Evolutionary conservation across 2,797 vertebrate species (phyloP).

Genomic region (Myoxocephalus aenaeus): DNA sequence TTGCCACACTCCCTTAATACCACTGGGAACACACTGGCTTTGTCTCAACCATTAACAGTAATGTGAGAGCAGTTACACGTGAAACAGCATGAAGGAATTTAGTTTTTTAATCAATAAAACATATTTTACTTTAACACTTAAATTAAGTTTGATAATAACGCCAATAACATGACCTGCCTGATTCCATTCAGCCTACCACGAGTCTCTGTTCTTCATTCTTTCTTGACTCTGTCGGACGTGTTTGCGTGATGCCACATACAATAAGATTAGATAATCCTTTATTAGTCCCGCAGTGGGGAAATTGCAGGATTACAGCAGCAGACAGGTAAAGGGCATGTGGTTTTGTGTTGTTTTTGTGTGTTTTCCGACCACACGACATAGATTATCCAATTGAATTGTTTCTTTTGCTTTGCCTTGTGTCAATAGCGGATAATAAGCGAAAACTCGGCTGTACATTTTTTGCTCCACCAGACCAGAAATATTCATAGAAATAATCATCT

Average conservation of each 20-base stretch:
- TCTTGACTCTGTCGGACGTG: too few species aligned
- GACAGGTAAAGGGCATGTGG: not conserved
- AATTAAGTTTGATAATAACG: not conserved
- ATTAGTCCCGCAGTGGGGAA: too few species aligned
- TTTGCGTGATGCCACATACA: not conserved
- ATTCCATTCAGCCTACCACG: not conserved
- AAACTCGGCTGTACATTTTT: slow-evolving; percentile 1
- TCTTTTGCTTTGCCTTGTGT: too few species aligned
- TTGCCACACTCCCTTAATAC: not conserved
- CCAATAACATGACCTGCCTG: not conserved
- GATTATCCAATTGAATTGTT: not conserved
- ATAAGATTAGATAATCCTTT: too few species aligned
- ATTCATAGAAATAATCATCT: not conserved
- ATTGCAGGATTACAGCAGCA: too few species aligned
- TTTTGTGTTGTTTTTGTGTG: not conserved
- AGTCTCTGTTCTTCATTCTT: not conserved
- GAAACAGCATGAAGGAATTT: not conserved
- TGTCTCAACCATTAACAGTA: not conserved
- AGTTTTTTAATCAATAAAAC: not conserved
- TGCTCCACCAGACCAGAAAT: slow-evolving; percentile 1
- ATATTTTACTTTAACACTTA: too few species aligned
- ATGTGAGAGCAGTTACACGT: not conserved
- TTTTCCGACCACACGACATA: not conserved
- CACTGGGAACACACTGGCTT: not conserved
- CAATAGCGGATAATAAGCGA: not conserved